Percentiles rank a stretch among this genome's conserved stretches.
phyloP scores from a whole-genome alignment of 2,113 vertebrate genomes.

The Nothoprocta pentlandii region DNA sequence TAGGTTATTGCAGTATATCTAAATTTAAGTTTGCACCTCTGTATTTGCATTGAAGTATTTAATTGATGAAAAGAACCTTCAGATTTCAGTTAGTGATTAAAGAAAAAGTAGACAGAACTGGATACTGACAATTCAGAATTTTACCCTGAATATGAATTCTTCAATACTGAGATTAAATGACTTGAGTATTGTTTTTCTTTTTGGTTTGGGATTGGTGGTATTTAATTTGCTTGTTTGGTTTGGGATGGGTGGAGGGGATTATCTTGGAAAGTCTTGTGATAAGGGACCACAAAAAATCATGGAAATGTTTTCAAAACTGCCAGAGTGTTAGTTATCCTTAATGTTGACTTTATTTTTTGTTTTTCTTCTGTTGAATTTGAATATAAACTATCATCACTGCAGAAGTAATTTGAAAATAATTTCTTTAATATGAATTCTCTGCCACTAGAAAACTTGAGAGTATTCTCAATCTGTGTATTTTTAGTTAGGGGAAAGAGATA shows the following conservation, averaged over 20 bases:
- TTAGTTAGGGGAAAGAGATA: background rate
- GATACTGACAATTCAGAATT: background rate
- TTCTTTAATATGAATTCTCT: background rate
- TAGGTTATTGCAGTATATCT: background rate
- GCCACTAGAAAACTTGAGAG: background rate
- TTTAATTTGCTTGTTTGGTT: background rate
- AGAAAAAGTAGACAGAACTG: background rate
- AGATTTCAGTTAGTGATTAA: background rate
- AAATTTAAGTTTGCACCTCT: background rate
- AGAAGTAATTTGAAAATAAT: background rate
- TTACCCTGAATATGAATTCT: background rate
- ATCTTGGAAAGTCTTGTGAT: background rate
- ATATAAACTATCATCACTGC: background rate
- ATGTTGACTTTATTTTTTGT: background rate
- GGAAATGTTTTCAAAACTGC: background rate
- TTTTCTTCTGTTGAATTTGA: background rate
- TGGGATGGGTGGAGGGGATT: background rate
- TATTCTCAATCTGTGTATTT: background rate
- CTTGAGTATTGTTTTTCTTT: background rate
- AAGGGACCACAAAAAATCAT: background rate
- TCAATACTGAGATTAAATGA: background rate
- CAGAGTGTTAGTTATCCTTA: background rate
- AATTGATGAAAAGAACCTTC: background rate
- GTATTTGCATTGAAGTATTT: background rate
- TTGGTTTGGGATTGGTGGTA: background rate